Evolutionary conservation across 2,888 invertebrate species (phyloP), one percentile per base, ranked within the genome.

Genomic region (Drosophila macrospina): DNA sequence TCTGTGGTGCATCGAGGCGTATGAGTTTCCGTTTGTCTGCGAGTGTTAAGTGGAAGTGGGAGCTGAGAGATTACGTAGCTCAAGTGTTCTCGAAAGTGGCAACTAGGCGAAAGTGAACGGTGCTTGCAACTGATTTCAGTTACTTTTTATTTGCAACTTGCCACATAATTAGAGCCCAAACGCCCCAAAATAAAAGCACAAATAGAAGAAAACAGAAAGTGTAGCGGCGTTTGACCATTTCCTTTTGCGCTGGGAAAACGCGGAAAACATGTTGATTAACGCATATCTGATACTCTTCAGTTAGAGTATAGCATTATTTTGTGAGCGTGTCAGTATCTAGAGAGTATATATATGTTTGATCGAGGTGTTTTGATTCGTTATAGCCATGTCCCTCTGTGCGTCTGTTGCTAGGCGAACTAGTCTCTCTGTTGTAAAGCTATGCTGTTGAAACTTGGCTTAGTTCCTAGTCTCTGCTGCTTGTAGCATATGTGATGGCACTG

Each of bases 1-100:
- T 26, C 45, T 54, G 42, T 15, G 62, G 80, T 86, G 80, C 88
- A 88, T 68, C 89, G 75, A 89, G 89, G 79, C 90, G 84, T 89
- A 80, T 77, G 89, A 68, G 59, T 80, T 89, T 88, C 86, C 89
- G 84, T 88, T 86, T 69, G 15, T 44, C 39, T n/a, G 34, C 51
- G 37, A 51, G 44, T 45, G 55, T 45, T 44, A 55, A 44, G 44
- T 56, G 55, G 55, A 56, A 56, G 41, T 42, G 48, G 32, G 37
- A 30, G 32, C 39, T 32, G 44, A 13, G 47, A 24, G 47, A 56
- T 56, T 56, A 56, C 55, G 55, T 56, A 24, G 45, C 45, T 47
- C 30, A 47, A 45, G 56, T 57, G 48, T 59, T 51, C 42, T 42
- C 60, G 51, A 51, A 54, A 54, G 54, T 54, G 54, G 54, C 54